A percentile compares a stretch with the other conserved stretches of the same genome.
phyloP scores from a whole-genome alignment of 2,797 vertebrate genomes.

The Lepus townsendii region DNA sequence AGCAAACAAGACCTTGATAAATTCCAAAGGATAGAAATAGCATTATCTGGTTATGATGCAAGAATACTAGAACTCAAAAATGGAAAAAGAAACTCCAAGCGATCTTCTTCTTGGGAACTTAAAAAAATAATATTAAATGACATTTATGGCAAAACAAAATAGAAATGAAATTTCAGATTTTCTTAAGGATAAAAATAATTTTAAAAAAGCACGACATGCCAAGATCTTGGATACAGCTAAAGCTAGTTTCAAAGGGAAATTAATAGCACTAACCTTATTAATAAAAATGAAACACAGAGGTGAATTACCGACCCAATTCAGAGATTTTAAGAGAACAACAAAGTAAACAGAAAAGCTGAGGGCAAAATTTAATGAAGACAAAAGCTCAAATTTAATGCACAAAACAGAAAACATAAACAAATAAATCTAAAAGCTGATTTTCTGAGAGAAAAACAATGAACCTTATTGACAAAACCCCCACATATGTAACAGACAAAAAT shows the following conservation, averaged over 20 bases:
- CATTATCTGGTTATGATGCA: neutral
- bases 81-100: neutral
- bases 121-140: neutral
- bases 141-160: neutral
- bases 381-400: neutral
- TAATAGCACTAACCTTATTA: neutral
- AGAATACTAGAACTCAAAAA: neutral
- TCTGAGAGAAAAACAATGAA: neutral
- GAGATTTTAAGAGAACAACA: neutral
- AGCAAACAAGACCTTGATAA: neutral
- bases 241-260: neutral
- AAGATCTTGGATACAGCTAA: neutral
- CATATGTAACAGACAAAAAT: neutral
- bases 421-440: neutral
- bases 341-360: neutral
- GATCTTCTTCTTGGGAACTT: neutral
- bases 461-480: neutral
- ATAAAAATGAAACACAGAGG: neutral
- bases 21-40: neutral
- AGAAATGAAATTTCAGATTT: neutral
- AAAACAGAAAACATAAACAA: neutral
- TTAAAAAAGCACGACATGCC: neutral
- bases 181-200: neutral
- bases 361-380: neutral
- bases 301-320: neutral